Evolutionary conservation across 1,140 invertebrate species (phyloP), one percentile per base, ranked within the genome.

Genomic region (Branchinecta lynchi): DNA sequence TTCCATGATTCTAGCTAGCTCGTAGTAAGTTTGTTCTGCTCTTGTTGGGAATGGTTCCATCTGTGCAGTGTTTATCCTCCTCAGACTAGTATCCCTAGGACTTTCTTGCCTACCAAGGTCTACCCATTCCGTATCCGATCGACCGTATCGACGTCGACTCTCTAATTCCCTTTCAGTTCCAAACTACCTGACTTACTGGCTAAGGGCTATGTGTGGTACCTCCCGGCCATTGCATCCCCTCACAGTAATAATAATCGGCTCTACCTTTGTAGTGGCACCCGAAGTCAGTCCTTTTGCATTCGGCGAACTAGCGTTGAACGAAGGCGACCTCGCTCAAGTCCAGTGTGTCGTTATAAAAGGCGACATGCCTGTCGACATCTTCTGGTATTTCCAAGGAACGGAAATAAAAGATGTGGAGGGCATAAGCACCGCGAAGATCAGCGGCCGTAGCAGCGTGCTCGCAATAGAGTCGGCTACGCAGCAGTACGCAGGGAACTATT

Each of bases 401-500:
- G 17, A 20, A 60, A 12, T 67, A 15, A 15, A 67, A 15, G 15
- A 21, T 67, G 66, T 5, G 7, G 66, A 67, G 32, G 66, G 66
- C 12, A 67, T 43, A 3, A 67, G 20, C 66, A 67, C 20, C 20
- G 43, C 17, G 32, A 67, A 15, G 15, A 82, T 88, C 74, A 87
- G 88, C 78, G 85, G 86, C 76, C 88, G 84, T 80, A 88, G 86
- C 82, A 87, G 85, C 80, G 86, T 88, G 76, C 83, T 90, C 76
- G 86, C 86, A 75, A 88, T 90, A 75, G 84, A 88, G 76, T 87
- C 84, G 77, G 83, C 90, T 73, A 86, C 86, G 76, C 86, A 85
- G 75, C 83, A 86, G 75, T 86, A 89, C 79, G 88, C 88, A 73
- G 87, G 87, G 73, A 87, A 87, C 79, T 88, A 88, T 78, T 85